Conservation (phyloP, 2,888 invertebrate species). For the Mesodorylaimus sp. region DNA sequence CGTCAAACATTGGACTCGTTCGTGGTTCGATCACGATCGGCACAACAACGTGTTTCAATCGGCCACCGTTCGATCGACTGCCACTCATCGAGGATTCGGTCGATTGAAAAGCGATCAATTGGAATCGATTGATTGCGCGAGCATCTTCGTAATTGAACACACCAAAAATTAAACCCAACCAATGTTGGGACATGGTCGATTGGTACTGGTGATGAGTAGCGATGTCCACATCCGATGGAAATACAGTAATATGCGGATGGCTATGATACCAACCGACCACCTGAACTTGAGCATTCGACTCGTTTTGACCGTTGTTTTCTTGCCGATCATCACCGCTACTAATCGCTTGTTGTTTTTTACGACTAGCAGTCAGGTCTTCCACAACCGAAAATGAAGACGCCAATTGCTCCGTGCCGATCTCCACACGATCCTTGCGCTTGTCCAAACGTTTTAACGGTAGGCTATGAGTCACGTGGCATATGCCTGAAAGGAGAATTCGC, state of each 20-base stretch:
- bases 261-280: constrained; percentile 13
- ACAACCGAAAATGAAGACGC: not conserved
- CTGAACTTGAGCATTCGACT: not conserved
- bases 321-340: not conserved
- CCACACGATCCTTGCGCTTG: constrained; percentile 11
- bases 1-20: no score
- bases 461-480: constrained; percentile 3
- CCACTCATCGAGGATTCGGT: no score
- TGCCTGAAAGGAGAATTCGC: not conserved
- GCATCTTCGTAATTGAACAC: constrained; percentile 7
- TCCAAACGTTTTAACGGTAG: constrained; percentile 8
- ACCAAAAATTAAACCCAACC: constrained; percentile 10
- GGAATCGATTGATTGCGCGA: not conserved
- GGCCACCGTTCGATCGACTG: no score
- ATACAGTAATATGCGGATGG: constrained; percentile 12
- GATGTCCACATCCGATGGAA: constrained; percentile 10
- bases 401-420: constrained; percentile 7
- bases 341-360: not conserved
- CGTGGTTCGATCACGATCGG: no score
- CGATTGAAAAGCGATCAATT: constrained; percentile 7
- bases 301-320: no score
- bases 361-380: not conserved
- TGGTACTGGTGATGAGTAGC: constrained; percentile 9
- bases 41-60: no score
- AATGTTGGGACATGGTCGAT: not conserved